Conservation (phyloP, 2,888 invertebrate genomes). For the Tenthredo distinguenda region DNA sequence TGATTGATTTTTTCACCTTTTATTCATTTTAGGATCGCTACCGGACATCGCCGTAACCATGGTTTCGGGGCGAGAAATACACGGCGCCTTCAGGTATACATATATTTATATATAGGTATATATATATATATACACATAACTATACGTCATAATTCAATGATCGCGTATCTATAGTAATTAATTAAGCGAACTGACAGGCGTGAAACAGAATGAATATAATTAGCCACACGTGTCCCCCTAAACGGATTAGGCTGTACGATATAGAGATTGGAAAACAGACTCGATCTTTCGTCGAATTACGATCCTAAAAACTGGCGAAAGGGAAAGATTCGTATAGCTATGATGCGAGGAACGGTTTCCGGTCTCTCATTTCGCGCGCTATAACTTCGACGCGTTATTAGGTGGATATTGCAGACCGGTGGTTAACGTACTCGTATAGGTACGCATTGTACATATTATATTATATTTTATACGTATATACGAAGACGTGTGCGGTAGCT, state of each 20-base stretch:
- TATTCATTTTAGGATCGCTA: slow-evolving; percentile 63
- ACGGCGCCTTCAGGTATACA: slow-evolving; percentile 70
- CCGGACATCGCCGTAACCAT: slow-evolving; percentile 72
- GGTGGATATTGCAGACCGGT: too few species aligned
- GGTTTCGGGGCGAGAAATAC: slow-evolving; percentile 71
- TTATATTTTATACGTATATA: too few species aligned
- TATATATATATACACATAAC: background rate
- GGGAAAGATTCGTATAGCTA: too few species aligned
- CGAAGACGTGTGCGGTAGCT: too few species aligned
- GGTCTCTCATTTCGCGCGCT: too few species aligned
- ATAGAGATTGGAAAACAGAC: background rate
- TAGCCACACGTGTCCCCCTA: background rate
- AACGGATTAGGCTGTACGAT: background rate
- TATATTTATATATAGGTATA: background rate
- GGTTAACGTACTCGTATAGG: too few species aligned
- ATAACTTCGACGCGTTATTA: too few species aligned
- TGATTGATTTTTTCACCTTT: background rate
- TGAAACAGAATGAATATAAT: background rate
- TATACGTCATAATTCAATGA: background rate
- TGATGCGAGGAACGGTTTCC: too few species aligned
- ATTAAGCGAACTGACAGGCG: background rate
- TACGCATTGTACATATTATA: too few species aligned
- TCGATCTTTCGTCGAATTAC: too few species aligned
- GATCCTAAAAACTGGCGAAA: too few species aligned
- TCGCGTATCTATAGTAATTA: background rate